phyloP scores from a whole-genome alignment of 2,797 vertebrate species.

The Morus bassanus region DNA sequence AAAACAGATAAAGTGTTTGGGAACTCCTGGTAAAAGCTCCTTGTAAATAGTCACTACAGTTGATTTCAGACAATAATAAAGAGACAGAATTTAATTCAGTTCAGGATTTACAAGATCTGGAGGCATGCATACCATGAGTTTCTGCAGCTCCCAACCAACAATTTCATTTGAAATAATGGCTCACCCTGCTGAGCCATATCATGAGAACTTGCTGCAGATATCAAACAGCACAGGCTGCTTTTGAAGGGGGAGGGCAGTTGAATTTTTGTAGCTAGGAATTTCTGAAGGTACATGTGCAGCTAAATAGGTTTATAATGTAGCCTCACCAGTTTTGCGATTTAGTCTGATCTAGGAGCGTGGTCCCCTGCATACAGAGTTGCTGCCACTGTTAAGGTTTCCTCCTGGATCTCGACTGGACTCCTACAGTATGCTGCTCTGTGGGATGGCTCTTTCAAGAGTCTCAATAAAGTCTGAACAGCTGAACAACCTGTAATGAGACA shows the following conservation, averaged over 20 bases:
- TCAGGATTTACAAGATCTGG: neutral
- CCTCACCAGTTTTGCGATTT: neutral
- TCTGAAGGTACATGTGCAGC: neutral
- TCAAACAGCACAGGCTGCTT: neutral
- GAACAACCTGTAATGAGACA: conserved; percentile 51
- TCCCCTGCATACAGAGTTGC: neutral
- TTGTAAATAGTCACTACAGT: neutral
- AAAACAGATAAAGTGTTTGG: neutral
- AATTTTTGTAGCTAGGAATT: conserved; percentile 11
- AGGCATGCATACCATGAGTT: neutral
- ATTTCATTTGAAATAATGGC: conserved; percentile 58
- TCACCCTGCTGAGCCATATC: conserved; percentile 23
- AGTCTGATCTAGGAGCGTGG: neutral
- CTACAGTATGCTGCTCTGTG: neutral
- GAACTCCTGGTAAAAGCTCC: neutral
- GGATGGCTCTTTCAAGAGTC: neutral
- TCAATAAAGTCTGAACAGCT: conserved; percentile 30
- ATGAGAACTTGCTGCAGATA: conserved; percentile 39
- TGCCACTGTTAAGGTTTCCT: neutral
- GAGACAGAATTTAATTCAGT: conserved; percentile 2
- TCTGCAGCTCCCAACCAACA: conserved; percentile 11
- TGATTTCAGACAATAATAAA: neutral
- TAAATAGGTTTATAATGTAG: conserved; percentile 6
- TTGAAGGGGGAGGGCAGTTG: neutral
- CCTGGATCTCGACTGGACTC: neutral